phyloP scores from a whole-genome alignment of 2,113 vertebrate genomes.

The Hoplias malabaricus region DNA sequence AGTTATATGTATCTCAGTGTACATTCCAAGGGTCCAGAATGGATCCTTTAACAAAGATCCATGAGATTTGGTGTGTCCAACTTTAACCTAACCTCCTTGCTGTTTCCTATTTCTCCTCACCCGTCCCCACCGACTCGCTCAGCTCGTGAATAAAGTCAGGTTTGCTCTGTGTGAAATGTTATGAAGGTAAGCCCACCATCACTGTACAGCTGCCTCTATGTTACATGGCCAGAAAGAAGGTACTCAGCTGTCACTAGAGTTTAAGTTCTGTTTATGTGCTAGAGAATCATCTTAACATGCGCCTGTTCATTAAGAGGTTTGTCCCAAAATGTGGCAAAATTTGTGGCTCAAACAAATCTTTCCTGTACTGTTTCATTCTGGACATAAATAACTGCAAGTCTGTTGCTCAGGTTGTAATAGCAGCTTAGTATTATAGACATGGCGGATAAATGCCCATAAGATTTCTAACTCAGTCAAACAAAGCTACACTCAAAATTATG shows the following conservation, averaged over 20 bases:
- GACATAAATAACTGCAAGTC: too few species aligned
- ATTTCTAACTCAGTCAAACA: too few species aligned
- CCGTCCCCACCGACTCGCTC: constrained; percentile 5
- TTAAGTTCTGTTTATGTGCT: not conserved
- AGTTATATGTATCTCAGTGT: constrained; percentile 28
- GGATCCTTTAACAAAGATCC: constrained; percentile 42
- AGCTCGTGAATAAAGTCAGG: constrained; percentile 42
- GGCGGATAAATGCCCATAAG: too few species aligned
- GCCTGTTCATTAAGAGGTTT: not conserved
- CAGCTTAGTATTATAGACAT: too few species aligned
- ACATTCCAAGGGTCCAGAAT: constrained; percentile 34
- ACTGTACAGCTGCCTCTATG: not conserved
- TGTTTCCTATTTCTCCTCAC: constrained; percentile 45
- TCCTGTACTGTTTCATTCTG: not conserved
- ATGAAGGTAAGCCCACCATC: constrained; percentile 40
- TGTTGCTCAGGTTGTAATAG: too few species aligned
- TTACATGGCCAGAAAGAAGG: too few species aligned
- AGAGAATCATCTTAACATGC: not conserved
- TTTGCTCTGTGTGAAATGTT: constrained; percentile 39
- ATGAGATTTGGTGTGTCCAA: constrained; percentile 28
- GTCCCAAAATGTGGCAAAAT: not conserved
- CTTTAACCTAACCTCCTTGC: constrained; percentile 30
- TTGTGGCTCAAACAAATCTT: not conserved
- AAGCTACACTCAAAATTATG: too few species aligned
- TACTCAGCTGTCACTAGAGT: too few species aligned